Evolutionary conservation across 2,113 vertebrate genomes (phyloP), one percentile per base, ranked within the genome.

Genomic region (Sceloporus tristichus): DNA sequence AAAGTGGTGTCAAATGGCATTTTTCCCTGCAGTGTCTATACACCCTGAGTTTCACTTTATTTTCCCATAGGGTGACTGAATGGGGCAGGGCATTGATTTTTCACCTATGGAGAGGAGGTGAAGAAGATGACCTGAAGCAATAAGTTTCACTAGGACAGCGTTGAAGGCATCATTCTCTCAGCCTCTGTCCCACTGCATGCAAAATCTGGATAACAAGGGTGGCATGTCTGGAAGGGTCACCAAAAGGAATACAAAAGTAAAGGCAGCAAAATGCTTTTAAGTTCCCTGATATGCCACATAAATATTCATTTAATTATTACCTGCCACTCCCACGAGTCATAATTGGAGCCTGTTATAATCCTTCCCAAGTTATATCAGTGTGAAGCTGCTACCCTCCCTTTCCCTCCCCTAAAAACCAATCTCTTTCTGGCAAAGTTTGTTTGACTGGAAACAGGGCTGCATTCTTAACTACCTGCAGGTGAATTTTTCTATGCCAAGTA

Each of bases 391-490:
- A 14, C 66, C 18, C 92, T 84, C 91, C 86, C 29, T 16, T 91
- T 68, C 18, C 66, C 66, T 83, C 91, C 89, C 25, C 16, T 42
- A 77, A 82, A 25, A 74, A 56, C n/a, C 40, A 54, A 40, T 85
- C 94, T 92, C 92, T 90, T 94, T 93, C 65, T 77, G n/a, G 82
- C 66, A 2, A 90, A 93, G 87, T 95, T 95, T 89, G 80, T 90
- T 92, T 93, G 92, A 90, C 90, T 93, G 92, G 93, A 94, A 95
- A 94, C 73, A 68, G 81, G 92, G 93, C 94, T 95, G 88, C 93
- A 95, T 95, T 92, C 94, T 94, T 95, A 95, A 94, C 92, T 96
- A 92, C 89, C 92, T 96, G 93, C 93, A 88, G 90, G 91, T 93
- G 91, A 91, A 88, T 93, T 93, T 92, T 91, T 90, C 90, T 86